Conservation (phyloP, 1,140 invertebrate genomes). For the Agrypnia vestita region DNA sequence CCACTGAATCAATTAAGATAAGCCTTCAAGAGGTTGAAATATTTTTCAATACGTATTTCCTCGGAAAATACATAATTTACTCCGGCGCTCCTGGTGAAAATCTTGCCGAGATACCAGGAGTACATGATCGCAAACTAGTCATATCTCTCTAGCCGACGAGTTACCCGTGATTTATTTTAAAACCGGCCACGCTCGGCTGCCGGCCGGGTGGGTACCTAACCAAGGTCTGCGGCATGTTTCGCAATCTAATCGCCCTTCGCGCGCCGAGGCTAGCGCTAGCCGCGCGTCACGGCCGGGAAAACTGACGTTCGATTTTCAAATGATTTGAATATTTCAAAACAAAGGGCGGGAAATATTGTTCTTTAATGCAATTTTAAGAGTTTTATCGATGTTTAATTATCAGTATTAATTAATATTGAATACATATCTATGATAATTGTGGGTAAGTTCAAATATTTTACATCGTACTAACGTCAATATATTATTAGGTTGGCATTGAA, state of each 20-base stretch:
- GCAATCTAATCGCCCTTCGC: constrained; percentile 7
- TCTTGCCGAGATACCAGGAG: background rate
- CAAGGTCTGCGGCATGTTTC: constrained; percentile 23
- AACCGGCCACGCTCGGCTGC: constrained; percentile 19
- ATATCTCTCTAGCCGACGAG: constrained; percentile 2
- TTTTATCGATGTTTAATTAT: no score
- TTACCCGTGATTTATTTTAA: constrained; percentile 11
- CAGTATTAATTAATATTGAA: no score
- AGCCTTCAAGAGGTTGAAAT: no score
- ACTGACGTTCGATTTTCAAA: constrained; percentile 22
- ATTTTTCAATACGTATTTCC: no score
- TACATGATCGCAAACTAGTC: background rate
- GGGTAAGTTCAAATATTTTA: no score
- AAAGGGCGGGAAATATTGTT: background rate
- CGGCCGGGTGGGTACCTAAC: background rate
- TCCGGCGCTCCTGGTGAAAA: background rate
- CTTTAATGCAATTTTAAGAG: no score
- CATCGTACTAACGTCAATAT: no score
- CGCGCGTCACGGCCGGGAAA: constrained; percentile 14
- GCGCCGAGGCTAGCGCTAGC: constrained; percentile 5
- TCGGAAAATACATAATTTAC: background rate
- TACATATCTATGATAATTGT: no score
- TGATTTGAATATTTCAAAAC: background rate
- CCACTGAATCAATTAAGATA: no score
- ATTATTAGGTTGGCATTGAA: no score